phyloP scores from a whole-genome alignment of 2,888 invertebrate species.

The Halictus quadricinctus region DNA sequence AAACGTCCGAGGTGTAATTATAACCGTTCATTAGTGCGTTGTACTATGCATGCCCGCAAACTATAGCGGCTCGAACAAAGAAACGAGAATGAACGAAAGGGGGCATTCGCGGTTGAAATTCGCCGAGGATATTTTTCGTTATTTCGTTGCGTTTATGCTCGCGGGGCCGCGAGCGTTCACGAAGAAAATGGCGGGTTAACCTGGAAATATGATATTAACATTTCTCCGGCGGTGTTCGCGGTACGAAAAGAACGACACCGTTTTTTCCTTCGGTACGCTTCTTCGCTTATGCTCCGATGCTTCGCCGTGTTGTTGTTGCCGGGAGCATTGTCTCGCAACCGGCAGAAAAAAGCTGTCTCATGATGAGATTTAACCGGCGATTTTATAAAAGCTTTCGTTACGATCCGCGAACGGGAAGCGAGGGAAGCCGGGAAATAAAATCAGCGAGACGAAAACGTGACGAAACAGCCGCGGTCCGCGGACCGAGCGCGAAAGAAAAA shows the following conservation, averaged over 20 bases:
- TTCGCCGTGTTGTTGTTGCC: conserved; percentile 26
- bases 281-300: conserved; percentile 31
- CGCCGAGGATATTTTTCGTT: neutral
- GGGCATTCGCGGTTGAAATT: neutral
- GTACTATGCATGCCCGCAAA: neutral
- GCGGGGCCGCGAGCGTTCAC: neutral
- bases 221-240: neutral
- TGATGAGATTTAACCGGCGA: conserved; percentile 61
- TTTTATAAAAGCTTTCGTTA: conserved; percentile 64
- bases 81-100: neutral
- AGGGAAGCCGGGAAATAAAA: conserved; percentile 19
- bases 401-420: conserved; percentile 14
- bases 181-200: conserved; percentile 18
- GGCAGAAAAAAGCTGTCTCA: conserved; percentile 42
- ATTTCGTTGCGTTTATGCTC: neutral
- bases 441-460: conserved; percentile 24
- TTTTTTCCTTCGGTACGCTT: conserved; percentile 23
- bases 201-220: conserved; percentile 34
- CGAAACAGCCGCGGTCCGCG: neutral
- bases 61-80: neutral
- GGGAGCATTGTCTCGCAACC: conserved; percentile 47
- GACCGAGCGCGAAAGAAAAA: conserved; percentile 17
- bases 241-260: conserved; percentile 16
- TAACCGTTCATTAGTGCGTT: neutral
- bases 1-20: neutral